These are phyloP conservation scores for Smutsia gigantea DNA, from an alignment of 2,797 vertebrate species.

Conservation along the genomic window DNA sequence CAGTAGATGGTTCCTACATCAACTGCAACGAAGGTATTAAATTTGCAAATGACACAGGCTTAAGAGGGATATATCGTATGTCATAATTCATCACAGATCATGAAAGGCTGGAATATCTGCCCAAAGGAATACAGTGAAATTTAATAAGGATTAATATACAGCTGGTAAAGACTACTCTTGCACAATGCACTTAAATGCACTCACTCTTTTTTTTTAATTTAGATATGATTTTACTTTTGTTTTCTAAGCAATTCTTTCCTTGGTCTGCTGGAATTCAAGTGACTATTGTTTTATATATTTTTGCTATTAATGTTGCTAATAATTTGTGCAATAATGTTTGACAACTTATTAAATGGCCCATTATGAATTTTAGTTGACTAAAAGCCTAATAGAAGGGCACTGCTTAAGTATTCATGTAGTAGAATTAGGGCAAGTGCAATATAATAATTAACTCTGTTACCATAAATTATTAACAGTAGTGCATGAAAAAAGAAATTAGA, in stretches of 20 bases:
- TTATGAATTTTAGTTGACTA: conserved; percentile 39
- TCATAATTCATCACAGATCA: conserved; percentile 31
- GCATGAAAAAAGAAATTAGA: conserved; percentile 39
- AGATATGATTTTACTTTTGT: conserved; percentile 3
- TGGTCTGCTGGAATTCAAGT: background rate
- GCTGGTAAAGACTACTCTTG: conserved; percentile 26
- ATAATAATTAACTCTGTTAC: conserved; percentile 33
- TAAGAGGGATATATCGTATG: background rate
- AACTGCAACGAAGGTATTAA: background rate
- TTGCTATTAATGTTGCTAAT: conserved; percentile 33
- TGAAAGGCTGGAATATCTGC: background rate
- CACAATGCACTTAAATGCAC: background rate
- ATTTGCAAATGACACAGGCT: conserved; percentile 14
- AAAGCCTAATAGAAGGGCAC: conserved; percentile 12
- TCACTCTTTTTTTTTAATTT: background rate
- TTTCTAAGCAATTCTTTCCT: conserved; percentile 34
- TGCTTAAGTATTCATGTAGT: background rate
- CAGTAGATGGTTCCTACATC: background rate
- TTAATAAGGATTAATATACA: background rate
- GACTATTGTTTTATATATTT: background rate
- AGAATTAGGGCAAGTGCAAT: background rate
- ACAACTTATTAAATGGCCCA: background rate
- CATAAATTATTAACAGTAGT: background rate
- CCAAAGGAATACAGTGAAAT: conserved; percentile 19
- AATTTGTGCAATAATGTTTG: background rate